These are phyloP conservation scores for Semaprochilodus insignis DNA, from an alignment of 2,797 vertebrate genomes.

Conservation along the genomic window DNA sequence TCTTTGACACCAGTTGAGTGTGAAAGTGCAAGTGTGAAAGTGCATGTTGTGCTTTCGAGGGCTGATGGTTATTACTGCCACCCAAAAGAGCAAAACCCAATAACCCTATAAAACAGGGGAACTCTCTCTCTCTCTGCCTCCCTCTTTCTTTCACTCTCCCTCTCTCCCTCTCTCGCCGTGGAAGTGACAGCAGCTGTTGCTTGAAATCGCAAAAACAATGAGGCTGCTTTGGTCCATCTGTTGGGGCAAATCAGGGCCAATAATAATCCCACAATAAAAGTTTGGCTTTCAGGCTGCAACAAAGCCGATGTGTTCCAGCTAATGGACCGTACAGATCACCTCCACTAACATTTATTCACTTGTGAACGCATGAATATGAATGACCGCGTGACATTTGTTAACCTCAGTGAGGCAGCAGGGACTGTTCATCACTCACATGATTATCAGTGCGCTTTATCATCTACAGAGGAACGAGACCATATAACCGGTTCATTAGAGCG, in stretches of 20 bases:
- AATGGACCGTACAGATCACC: slow-evolving; percentile 77
- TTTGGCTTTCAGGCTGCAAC: slow-evolving; percentile 87
- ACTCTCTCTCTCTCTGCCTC: no score
- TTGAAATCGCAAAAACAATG: slow-evolving; percentile 90
- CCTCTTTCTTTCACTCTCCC: no score
- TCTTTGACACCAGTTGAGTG: background rate
- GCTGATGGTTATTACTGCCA: background rate
- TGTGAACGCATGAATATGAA: slow-evolving; percentile 85
- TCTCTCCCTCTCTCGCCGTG: slow-evolving; percentile 66
- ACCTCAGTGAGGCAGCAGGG: slow-evolving; percentile 62
- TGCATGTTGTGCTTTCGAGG: background rate
- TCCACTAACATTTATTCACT: slow-evolving; percentile 82
- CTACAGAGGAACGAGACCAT: no score
- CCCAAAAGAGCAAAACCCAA: background rate
- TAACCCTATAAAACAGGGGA: background rate
- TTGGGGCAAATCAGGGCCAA: slow-evolving; percentile 89
- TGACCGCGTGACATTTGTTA: slow-evolving; percentile 78
- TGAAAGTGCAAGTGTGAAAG: background rate
- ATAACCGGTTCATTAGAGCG: background rate
- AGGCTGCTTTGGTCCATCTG: slow-evolving; percentile 88
- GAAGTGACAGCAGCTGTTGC: slow-evolving; percentile 93
- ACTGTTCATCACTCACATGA: slow-evolving; percentile 32
- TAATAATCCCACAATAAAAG: slow-evolving; percentile 94
- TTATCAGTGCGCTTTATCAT: background rate
- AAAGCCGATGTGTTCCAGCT: slow-evolving; percentile 85